These are phyloP conservation scores for Petrophora chlorosata DNA, from an alignment of 2,888 invertebrate genomes.

Conservation along the genomic window DNA sequence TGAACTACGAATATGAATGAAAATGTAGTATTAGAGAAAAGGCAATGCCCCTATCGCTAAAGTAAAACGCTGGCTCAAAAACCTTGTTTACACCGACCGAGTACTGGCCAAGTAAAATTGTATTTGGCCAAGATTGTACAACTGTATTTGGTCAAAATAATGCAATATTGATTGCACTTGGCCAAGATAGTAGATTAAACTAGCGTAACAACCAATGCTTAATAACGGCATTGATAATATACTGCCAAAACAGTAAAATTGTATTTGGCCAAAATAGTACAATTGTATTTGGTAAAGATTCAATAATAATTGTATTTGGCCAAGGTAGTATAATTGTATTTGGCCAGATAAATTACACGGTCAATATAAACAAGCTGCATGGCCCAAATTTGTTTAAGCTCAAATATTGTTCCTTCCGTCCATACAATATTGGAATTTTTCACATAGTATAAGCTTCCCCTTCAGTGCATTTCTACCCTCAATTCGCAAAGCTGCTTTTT, in stretches of 20 bases:
- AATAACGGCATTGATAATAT: no score
- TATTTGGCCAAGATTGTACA: background rate
- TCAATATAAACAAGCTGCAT: constrained; percentile 15
- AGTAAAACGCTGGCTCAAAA: constrained; percentile 31
- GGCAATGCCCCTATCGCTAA: constrained; percentile 53
- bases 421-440: constrained; percentile 66
- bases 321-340: no score
- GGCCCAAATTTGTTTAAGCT: constrained; percentile 61
- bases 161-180: background rate
- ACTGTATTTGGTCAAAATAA: background rate
- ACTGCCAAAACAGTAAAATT: background rate
- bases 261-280: background rate
- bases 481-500: constrained; percentile 30
- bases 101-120: background rate
- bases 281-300: background rate
- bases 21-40: constrained; percentile 35
- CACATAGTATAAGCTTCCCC: constrained; percentile 69
- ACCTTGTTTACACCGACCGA: constrained; percentile 23
- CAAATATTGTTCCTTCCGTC: constrained; percentile 79
- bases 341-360: background rate
- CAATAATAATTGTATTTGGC: background rate
- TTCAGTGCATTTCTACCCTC: constrained; percentile 55
- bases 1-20: constrained; percentile 43
- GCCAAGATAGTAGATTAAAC: background rate
- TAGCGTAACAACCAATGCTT: no score